Evolutionary conservation across 2,797 vertebrate genomes (phyloP).

Genomic region (Bufotes viridis): DNA sequence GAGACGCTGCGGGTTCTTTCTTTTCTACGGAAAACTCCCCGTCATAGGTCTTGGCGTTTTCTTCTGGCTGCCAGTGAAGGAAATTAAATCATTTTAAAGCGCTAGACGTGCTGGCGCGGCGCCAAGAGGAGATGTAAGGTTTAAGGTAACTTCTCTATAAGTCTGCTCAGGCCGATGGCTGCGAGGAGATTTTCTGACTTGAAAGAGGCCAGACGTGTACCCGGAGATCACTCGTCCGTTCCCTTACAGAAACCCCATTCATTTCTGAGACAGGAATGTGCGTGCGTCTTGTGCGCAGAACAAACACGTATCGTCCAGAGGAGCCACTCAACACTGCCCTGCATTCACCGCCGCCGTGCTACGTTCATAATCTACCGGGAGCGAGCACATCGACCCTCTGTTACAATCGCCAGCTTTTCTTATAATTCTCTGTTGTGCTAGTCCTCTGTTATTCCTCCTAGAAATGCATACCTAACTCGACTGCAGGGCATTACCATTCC

Average conservation of each 20-base stretch:
- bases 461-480: too few species aligned
- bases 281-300: conserved; percentile 1
- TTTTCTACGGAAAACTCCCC: conserved; percentile 25
- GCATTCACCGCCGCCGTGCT: conserved; percentile 9
- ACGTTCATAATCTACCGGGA: not conserved
- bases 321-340: not conserved
- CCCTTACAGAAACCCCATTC: conserved; percentile 43
- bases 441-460: too few species aligned
- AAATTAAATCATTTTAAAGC: conserved; percentile 49
- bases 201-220: conserved; percentile 15
- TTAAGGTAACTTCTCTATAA: conserved; percentile 4
- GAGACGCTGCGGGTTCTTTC: not conserved
- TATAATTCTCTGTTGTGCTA: not conserved
- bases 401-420: not conserved
- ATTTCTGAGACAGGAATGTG: conserved; percentile 13
- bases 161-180: not conserved
- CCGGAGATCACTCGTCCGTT: not conserved
- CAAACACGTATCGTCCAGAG: conserved; percentile 8
- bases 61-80: conserved; percentile 42
- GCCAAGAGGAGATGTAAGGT: conserved; percentile 16
- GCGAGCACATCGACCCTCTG: not conserved
- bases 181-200: conserved; percentile 14
- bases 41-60: conserved; percentile 38
- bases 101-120: conserved; percentile 21
- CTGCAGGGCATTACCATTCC: too few species aligned